These are phyloP conservation scores for Drosophila kepulauana DNA, from an alignment of 1,140 invertebrate genomes.

Conservation along the genomic window DNA sequence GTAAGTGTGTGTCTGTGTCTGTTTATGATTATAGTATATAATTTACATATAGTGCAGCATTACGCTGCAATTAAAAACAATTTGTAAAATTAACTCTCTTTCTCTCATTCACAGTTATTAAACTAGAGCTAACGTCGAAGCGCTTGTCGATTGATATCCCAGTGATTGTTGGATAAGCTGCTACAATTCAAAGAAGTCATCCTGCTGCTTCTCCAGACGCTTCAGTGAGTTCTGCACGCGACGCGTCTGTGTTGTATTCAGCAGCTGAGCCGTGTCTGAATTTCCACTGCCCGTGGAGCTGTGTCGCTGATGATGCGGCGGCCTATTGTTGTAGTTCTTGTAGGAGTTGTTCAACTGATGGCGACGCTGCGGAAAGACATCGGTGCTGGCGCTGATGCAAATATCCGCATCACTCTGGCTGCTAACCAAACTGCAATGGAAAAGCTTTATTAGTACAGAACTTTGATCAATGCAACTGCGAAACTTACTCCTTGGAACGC, in stretches of 20 bases:
- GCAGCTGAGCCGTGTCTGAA: conserved; percentile 86
- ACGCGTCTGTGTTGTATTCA: conserved; percentile 91
- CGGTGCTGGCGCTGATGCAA: conserved; percentile 68
- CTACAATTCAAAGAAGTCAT: conserved; percentile 96
- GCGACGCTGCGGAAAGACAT: conserved; percentile 74
- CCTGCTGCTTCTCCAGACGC: conserved; percentile 92
- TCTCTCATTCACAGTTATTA: conserved; percentile 46
- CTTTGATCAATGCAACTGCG: not conserved
- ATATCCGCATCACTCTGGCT: conserved; percentile 81
- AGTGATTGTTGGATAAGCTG: conserved; percentile 61
- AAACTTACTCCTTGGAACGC: conserved; percentile 91
- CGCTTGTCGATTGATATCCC: conserved; percentile 8
- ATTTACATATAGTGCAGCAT: conserved; percentile 63
- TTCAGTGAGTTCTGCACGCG: conserved; percentile 91
- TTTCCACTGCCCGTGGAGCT: conserved; percentile 79
- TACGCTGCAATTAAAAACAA: conserved; percentile 67
- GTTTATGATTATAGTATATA: conserved; percentile 38
- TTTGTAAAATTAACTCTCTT: conserved; percentile 57
- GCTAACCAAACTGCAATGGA: conserved; percentile 61
- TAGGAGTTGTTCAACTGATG: conserved; percentile 81
- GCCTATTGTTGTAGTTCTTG: conserved; percentile 77
- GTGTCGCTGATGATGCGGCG: conserved; percentile 69
- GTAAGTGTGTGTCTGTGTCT: conserved; percentile 34
- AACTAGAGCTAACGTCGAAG: conserved; percentile 43
- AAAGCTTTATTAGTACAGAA: conserved; percentile 10